phyloP scores from a whole-genome alignment of 2,888 invertebrate genomes.

The Leucophenga montana region DNA sequence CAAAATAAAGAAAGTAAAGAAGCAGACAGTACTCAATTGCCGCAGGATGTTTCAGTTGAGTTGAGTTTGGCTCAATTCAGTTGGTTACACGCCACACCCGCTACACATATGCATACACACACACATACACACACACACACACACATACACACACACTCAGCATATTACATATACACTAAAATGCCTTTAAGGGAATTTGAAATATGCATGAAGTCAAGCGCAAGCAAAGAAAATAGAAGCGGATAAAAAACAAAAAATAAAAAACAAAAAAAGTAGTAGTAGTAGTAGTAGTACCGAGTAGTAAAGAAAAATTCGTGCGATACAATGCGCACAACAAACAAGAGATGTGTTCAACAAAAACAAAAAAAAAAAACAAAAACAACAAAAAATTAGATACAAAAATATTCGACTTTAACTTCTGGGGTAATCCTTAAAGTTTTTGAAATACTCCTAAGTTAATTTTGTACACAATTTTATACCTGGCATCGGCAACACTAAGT shows the following conservation, averaged over 20 bases:
- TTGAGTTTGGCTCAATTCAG: constrained; percentile 9
- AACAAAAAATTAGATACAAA: neutral
- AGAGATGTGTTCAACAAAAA: constrained; percentile 9
- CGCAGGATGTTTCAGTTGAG: constrained; percentile 9
- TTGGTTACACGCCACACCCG: too few species aligned
- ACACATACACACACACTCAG: neutral
- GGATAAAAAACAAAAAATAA: too few species aligned
- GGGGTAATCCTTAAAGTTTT: too few species aligned
- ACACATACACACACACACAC: too few species aligned
- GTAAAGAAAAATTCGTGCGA: too few species aligned
- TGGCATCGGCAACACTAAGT: too few species aligned
- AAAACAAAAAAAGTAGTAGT: too few species aligned
- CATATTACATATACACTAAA: constrained; percentile 42
- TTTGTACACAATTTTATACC: too few species aligned
- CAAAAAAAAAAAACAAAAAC: constrained; percentile 21
- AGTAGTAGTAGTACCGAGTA: too few species aligned
- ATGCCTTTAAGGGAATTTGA: constrained; percentile 65
- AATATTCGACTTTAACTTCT: too few species aligned
- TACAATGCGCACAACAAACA: constrained; percentile 13
- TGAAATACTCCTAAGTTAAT: too few species aligned
- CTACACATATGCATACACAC: neutral
- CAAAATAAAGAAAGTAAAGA: neutral
- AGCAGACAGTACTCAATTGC: neutral
- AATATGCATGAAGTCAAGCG: constrained; percentile 59
- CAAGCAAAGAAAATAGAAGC: constrained; percentile 38